Base-by-base conservation (phyloP, 2,888 invertebrate genomes). In the Macroteleia sp. region DNA sequence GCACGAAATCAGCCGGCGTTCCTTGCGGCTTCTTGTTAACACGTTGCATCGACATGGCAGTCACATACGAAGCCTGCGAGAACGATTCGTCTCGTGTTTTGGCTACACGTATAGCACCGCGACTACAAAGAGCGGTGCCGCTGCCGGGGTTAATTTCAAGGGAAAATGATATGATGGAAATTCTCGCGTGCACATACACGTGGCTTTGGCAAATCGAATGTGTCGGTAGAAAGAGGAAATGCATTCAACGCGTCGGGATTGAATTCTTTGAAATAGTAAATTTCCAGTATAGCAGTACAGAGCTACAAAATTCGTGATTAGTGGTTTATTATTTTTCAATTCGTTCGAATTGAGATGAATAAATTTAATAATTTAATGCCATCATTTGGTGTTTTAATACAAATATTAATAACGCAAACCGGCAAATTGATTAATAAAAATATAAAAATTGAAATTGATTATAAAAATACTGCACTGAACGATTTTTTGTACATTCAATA, bases 1-100 rank as follows among this genome's bases (percentile, higher is more conserved):
- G 81, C 79, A 77, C 66, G 78, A 52, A 57, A 67, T 70, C 52
- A 20, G 62, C 57, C 67, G 57, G 62, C 61, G 67, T 39, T 61
- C 64, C 44, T 75, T 64, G 80, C 79, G 80, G 77, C 66, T 62
- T 71, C 76, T 70, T 81, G 73, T 69, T 74, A 79, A 61, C 73
- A 39, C 59, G 66, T n/a, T 17, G 17, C 28, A 48, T 62, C 57
- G 42, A 36, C 57, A 77, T 61, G 73, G 44, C 41, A 54, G 61
- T 62, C 73, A 57, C 70, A 70, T 62, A 42, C 71, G 34, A 10
- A 19, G n/a, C 44, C 32, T 25, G 71, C 22, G 41, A 25, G 71
- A 56, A 39, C 66, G 22, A 57, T 52, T 61, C 70, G 20, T 50
- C 34, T 66, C 61, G 36, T 36, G 46, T 61, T 67, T 54, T 41